Conservation (phyloP, 2,797 vertebrate genomes). For the Mus caroli region DNA sequence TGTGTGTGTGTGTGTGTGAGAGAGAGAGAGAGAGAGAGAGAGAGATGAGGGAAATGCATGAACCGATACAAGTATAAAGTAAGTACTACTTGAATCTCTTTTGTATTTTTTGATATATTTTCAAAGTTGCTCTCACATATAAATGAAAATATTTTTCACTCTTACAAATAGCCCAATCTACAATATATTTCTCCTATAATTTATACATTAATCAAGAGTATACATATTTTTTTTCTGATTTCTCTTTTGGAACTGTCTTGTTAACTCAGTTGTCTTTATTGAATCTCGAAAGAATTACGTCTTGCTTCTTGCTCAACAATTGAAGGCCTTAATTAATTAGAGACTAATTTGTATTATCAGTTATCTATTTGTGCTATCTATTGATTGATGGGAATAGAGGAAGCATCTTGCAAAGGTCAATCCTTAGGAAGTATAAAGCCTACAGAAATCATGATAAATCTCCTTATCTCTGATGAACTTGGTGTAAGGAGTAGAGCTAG, state of each 20-base stretch:
- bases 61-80: not conserved
- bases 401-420: not conserved
- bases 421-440: not conserved
- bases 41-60: not conserved
- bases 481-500: not conserved
- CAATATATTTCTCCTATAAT: not conserved
- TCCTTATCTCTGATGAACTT: not conserved
- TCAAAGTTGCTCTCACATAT: not conserved
- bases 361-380: not conserved
- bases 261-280: not conserved
- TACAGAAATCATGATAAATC: not conserved
- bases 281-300: not conserved
- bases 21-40: not conserved
- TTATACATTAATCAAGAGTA: not conserved
- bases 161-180: not conserved
- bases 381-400: not conserved
- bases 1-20: not conserved
- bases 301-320: not conserved
- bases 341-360: not conserved
- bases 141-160: not conserved
- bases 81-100: slow-evolving; percentile 33
- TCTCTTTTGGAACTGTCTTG: not conserved
- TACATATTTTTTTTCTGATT: not conserved
- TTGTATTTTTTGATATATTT: not conserved
- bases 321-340: slow-evolving; percentile 21